These are phyloP conservation scores for Toxotes lorentzi DNA, from an alignment of 2,797 vertebrate genomes.

Conservation along the genomic window DNA sequence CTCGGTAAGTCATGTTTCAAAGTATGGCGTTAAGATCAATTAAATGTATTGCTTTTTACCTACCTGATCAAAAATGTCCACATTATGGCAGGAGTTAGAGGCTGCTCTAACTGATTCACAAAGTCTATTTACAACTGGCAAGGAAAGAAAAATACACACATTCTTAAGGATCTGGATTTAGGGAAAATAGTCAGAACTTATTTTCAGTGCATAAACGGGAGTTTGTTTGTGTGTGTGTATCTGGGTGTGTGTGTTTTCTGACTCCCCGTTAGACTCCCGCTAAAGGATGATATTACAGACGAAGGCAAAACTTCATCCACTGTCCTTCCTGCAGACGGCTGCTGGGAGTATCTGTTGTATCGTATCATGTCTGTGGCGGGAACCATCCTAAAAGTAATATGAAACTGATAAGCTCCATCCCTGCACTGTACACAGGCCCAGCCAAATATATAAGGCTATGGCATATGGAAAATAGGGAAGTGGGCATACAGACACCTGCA, in stretches of 20 bases:
- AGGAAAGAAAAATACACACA: constrained; percentile 39
- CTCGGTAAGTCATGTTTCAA: constrained; percentile 48
- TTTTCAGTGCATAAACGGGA: constrained; percentile 55
- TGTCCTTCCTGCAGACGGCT: constrained; percentile 67
- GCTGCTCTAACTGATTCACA: constrained; percentile 65
- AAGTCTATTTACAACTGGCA: constrained; percentile 70
- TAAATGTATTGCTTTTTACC: constrained; percentile 77
- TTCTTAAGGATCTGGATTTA: constrained; percentile 45
- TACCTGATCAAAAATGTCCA: constrained; percentile 75
- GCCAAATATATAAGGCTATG: constrained; percentile 54
- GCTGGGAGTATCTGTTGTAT: constrained; percentile 67
- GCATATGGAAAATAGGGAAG: constrained; percentile 59
- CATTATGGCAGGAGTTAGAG: constrained; percentile 69
- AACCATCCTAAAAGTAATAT: constrained; percentile 56
- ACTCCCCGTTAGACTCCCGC: constrained; percentile 50
- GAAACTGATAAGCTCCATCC: constrained; percentile 61
- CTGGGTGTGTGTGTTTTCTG: constrained; percentile 42
- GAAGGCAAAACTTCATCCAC: constrained; percentile 61
- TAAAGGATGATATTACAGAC: constrained; percentile 66
- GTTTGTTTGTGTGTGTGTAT: constrained; percentile 35
- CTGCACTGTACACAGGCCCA: constrained; percentile 42
- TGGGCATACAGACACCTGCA: constrained; percentile 48
- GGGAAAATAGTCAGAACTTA: constrained; percentile 37
- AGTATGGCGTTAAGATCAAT: constrained; percentile 60
- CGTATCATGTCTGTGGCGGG: constrained; percentile 51